Evolutionary conservation across 1,140 invertebrate genomes (phyloP), one percentile per base, ranked within the genome.

Genomic region (Hydropsyche tenuis): DNA sequence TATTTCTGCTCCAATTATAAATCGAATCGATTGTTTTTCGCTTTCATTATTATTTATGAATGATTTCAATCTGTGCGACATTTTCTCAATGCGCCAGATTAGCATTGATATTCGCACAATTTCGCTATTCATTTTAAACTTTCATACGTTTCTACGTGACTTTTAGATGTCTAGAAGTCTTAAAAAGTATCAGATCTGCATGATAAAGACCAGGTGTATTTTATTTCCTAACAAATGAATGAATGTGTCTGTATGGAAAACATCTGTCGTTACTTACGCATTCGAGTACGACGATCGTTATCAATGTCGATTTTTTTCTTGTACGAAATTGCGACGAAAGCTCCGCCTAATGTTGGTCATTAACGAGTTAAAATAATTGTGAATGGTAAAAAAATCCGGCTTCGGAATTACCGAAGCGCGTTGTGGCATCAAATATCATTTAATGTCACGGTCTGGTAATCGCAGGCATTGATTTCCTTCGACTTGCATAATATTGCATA

Each of bases 381-480:
- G 48, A 53, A 53, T 53, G 9, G 48, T 18, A 18, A 18, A 53
- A 53, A 53, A 53, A 18, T 53, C n/a, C 7, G 48, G 20, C 11
- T 25, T 27, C 16, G 45, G 18, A 46, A 27, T 56, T 42, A 56
- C 30, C 27, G 68, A 70, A 56, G 25, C 68, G 48, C 9, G 45
- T 56, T 25, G 22, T 60, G 16, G 48, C 20, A 70, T 70, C 27
- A 20, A 56, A 70, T 70, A 56, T 37, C 68, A 42, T 14, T 56
- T 22, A 48, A 27, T 56, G 27, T 20, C 37, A 56, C 48, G 68
- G 48, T 70, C 68, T 51, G 37, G n/a, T 56, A 70, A 70, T 70
- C 68, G 25, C 48, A 70, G 25, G 68, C 43, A 70, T 70, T 42
- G 68, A 70, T 70, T 70, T 70, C 68, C 48, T 70, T 7, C 23